Evolutionary conservation across 2,888 invertebrate genomes (phyloP).

Genomic region (Dimorphilus gyrociliatus): DNA sequence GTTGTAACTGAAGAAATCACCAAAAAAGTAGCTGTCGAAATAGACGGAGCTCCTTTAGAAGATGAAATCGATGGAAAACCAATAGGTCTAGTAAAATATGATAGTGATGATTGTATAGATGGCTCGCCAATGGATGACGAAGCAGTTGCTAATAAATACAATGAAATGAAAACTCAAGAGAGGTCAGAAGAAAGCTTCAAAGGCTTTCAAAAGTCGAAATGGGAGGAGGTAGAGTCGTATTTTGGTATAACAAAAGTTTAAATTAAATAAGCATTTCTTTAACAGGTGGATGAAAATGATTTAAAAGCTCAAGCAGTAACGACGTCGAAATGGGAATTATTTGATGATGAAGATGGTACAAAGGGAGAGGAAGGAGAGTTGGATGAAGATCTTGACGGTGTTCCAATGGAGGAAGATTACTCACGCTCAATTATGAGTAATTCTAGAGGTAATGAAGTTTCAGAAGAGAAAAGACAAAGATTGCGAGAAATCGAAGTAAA

Average conservation of each 20-base stretch:
- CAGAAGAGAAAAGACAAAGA: slow-evolving; percentile 37
- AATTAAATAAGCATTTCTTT: no score
- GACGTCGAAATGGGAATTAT: slow-evolving; percentile 69
- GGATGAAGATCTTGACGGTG: slow-evolving; percentile 12
- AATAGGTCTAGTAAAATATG: background rate
- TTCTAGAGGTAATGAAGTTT: slow-evolving; percentile 23
- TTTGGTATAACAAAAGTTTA: no score
- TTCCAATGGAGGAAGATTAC: slow-evolving; percentile 2
- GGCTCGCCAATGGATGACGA: slow-evolving; percentile 18
- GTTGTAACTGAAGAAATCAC: slow-evolving; percentile 21
- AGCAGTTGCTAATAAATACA: no score
- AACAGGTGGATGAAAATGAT: background rate
- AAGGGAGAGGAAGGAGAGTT: slow-evolving; percentile 10
- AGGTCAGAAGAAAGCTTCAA: no score
- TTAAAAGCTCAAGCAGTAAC: slow-evolving; percentile 50
- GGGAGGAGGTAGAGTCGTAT: no score
- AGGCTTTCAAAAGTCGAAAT: no score
- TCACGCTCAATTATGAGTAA: no score
- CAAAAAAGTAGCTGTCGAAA: no score
- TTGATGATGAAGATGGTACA: slow-evolving; percentile 44
- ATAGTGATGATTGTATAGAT: slow-evolving; percentile 18
- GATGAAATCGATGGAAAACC: no score
- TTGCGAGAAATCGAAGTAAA: slow-evolving; percentile 80
- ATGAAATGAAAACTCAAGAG: no score
- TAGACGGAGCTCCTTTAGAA: slow-evolving; percentile 30